Evolutionary conservation across 2,888 invertebrate species (phyloP).

Genomic region (Siphonodentalium dalli): DNA sequence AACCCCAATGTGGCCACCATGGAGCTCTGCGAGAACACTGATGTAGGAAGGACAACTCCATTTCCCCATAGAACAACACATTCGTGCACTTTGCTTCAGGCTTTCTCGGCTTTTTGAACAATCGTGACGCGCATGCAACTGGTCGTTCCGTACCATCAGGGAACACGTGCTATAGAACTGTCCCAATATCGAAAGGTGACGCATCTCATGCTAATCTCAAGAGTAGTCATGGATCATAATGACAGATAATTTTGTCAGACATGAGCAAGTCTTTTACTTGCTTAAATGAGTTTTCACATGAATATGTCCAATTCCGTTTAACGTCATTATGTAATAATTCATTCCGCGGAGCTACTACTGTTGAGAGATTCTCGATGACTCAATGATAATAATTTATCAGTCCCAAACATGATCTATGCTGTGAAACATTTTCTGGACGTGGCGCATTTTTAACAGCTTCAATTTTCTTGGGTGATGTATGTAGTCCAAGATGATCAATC

Average conservation of each 20-base stretch:
- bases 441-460: constrained; percentile 9
- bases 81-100: constrained; percentile 46
- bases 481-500: no score
- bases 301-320: constrained; percentile 9
- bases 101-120: constrained; percentile 6
- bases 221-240: constrained; percentile 5
- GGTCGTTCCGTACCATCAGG: constrained; percentile 8
- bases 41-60: constrained; percentile 8
- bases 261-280: constrained; percentile 6
- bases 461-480: constrained; percentile 11
- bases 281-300: constrained; percentile 14
- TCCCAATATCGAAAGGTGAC: constrained; percentile 15
- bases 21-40: constrained; percentile 4
- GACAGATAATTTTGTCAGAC: constrained; percentile 13
- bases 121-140: constrained; percentile 10
- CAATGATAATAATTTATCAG: constrained; percentile 5
- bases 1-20: constrained; percentile 17
- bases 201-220: constrained; percentile 15
- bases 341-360: neutral
- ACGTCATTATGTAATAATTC: constrained; percentile 5
- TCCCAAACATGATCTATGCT: constrained; percentile 5
- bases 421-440: constrained; percentile 8
- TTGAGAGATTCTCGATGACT: constrained; percentile 1
- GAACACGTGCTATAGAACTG: constrained; percentile 9
- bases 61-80: constrained; percentile 14